A percentile compares a stretch with the other conserved stretches of the same genome.
Conservation (phyloP, 2,888 invertebrate species). For the Drosophila niveifrons region DNA sequence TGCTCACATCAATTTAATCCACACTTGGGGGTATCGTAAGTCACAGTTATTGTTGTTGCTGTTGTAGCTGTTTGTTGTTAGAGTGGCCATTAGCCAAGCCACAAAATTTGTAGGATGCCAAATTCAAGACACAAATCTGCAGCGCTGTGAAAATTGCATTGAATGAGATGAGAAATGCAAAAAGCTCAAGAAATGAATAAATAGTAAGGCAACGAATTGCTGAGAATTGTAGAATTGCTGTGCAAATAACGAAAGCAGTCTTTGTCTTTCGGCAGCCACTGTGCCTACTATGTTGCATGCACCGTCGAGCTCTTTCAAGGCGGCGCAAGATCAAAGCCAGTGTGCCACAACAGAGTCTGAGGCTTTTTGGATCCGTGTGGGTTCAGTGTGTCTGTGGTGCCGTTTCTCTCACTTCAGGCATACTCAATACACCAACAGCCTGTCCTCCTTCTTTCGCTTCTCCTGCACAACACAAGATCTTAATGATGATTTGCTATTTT, state of each 20-base stretch:
- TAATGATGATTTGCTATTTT: constrained; percentile 77
- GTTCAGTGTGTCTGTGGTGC: constrained; percentile 47
- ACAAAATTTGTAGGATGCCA: constrained; percentile 43
- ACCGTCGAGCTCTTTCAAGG: constrained; percentile 20
- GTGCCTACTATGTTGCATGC: constrained; percentile 28
- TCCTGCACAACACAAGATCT: constrained; percentile 43
- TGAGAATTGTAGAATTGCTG: constrained; percentile 36
- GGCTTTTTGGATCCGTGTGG: constrained; percentile 18
- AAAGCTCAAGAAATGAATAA: background rate
- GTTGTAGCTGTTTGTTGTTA: constrained; percentile 23
- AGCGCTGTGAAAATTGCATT: constrained; percentile 31
- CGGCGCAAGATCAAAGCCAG: constrained; percentile 56
- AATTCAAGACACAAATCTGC: constrained; percentile 31
- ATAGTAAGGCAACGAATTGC: constrained; percentile 1
- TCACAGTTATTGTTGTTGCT: constrained; percentile 30
- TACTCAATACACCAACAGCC: background rate
- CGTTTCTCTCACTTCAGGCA: constrained; percentile 59
- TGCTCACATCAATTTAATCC: constrained; percentile 38
- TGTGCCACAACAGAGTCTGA: constrained; percentile 18
- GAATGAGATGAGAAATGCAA: constrained; percentile 19
- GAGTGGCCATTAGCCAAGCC: constrained; percentile 52
- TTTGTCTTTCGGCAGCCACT: constrained; percentile 59
- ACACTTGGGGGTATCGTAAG: constrained; percentile 65
- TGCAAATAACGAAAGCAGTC: constrained; percentile 51
- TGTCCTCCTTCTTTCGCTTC: constrained; percentile 1